Conservation (phyloP, 2,113 vertebrate species). For the Morone chrysops region DNA sequence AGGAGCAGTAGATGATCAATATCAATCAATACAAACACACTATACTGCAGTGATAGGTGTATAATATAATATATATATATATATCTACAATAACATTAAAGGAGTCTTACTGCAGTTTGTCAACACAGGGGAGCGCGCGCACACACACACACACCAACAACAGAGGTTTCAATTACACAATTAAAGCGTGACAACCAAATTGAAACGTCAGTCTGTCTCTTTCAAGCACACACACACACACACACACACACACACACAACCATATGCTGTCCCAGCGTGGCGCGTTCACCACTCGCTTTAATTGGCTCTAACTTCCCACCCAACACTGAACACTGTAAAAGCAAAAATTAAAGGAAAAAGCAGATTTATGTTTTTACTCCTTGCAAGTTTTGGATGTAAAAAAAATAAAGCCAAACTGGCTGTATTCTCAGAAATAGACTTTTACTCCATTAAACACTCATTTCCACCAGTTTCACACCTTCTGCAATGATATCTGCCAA, state of each 20-base stretch:
- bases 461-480: background rate
- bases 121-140: background rate
- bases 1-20: too few relatives aligned
- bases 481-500: too few relatives aligned
- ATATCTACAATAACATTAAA: too few relatives aligned
- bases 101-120: too few relatives aligned
- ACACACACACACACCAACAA: conserved; percentile 24
- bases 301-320: conserved; percentile 39
- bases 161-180: conserved; percentile 70
- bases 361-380: background rate
- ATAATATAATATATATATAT: too few relatives aligned
- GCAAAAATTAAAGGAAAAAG: background rate
- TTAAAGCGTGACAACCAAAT: conserved; percentile 70
- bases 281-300: conserved; percentile 40
- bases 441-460: background rate
- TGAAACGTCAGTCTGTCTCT: conserved; percentile 61
- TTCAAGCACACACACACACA: conserved; percentile 24
- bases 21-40: too few relatives aligned
- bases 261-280: conserved; percentile 58
- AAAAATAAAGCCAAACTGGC: background rate
- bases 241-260: conserved; percentile 19
- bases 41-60: too few relatives aligned
- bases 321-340: conserved; percentile 22
- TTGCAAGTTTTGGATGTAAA: too few relatives aligned
- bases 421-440: accelerated